Conservation (phyloP, 2,113 vertebrate genomes). For the Chaetorhynchus papuensis region DNA sequence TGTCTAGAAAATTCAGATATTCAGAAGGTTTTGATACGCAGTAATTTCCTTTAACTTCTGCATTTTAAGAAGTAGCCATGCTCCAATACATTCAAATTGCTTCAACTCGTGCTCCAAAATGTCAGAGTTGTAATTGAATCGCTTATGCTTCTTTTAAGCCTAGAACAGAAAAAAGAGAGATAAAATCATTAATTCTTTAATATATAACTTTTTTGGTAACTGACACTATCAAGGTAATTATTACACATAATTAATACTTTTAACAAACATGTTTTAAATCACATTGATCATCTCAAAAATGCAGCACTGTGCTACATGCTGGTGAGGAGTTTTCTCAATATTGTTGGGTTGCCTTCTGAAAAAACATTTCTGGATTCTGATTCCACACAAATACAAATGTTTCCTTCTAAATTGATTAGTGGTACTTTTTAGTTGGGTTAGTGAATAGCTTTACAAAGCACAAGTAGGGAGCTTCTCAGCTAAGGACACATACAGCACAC, state of each 20-base stretch:
- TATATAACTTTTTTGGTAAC: not conserved
- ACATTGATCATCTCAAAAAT: not conserved
- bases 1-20: slow-evolving; percentile 28
- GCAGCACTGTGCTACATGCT: not conserved
- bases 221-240: not conserved
- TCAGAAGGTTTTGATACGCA: slow-evolving; percentile 43
- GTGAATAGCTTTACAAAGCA: not conserved
- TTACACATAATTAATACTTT: not conserved
- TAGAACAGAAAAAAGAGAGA: slow-evolving; percentile 36
- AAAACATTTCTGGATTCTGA: not conserved
- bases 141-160: slow-evolving; percentile 10
- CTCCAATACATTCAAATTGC: slow-evolving; percentile 31
- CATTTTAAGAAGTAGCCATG: slow-evolving; percentile 52
- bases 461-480: not conserved
- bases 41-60: not conserved
- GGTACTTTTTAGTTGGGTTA: not conserved
- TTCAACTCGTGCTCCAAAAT: not conserved
- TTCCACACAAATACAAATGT: not conserved
- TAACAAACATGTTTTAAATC: not conserved
- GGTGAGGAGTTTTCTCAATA: not conserved
- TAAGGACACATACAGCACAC: not conserved
- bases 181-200: slow-evolving; percentile 8
- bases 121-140: slow-evolving; percentile 15
- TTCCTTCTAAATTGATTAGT: not conserved
- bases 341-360: not conserved